phyloP scores from a whole-genome alignment of 1,140 invertebrate species.

The Lanistes nyassanus region DNA sequence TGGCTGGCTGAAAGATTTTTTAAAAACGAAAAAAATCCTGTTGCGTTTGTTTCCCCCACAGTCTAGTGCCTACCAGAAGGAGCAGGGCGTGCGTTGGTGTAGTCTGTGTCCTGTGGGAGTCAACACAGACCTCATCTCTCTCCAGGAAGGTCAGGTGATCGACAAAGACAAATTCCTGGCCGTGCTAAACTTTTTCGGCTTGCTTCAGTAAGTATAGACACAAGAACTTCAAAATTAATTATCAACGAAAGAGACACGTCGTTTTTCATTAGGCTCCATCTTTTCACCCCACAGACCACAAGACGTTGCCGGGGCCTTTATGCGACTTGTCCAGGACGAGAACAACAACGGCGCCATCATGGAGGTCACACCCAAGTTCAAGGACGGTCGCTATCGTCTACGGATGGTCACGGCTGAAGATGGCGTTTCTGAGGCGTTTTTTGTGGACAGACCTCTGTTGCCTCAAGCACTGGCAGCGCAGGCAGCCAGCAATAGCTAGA shows the following conservation, averaged over 20 bases:
- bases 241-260: neutral
- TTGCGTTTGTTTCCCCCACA: neutral
- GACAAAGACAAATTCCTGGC: neutral
- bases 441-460: neutral
- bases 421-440: neutral
- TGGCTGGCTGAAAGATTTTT: no score
- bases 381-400: neutral
- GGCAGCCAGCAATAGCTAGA: no score
- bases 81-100: constrained; percentile 10
- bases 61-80: neutral
- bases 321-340: constrained; percentile 7
- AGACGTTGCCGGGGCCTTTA: constrained; percentile 11
- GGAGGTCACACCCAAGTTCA: neutral
- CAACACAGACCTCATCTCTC: constrained; percentile 6
- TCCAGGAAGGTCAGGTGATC: neutral
- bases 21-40: no score
- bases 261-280: no score
- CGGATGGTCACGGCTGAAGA: constrained; percentile 5
- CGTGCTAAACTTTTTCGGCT: no score
- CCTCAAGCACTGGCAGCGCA: no score
- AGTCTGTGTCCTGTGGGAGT: constrained; percentile 1
- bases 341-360: constrained; percentile 15
- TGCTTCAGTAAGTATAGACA: no score
- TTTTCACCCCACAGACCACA: neutral
- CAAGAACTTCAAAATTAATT: neutral